Base-by-base conservation (phyloP, 2,113 vertebrate genomes). In the Phainopepla nitens region DNA sequence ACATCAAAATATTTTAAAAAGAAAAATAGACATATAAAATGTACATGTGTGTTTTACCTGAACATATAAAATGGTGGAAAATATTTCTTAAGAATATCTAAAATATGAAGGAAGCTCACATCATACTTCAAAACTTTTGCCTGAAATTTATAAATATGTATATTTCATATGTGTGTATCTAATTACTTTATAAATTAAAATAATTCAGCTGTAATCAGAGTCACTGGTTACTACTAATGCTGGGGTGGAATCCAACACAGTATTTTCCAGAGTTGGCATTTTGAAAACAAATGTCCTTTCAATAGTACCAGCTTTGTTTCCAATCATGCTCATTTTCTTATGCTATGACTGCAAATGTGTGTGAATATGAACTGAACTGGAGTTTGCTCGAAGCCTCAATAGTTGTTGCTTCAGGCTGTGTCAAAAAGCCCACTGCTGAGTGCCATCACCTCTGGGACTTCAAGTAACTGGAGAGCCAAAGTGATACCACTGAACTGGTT, bases 1-100 rank as follows among this genome's bases (percentile, higher is more conserved):
- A 93, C 8, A 91, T 72, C 54, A 93, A 80, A 58, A 87, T 51
- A 71, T 49, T 95, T 96, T 79, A 28, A 94, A 95, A 93, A 87
- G 81, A 93, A n/a, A 80, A 92, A 72, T 91, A 65, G 66, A 87
- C 53, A 85, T 57, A 15, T 31, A 51, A 70, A 94, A 85, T 53
- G 58, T 75, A 84, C 29, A 73, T 50, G 41, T 53, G 66, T 47
- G 23, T 82, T 60, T 94, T 94, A 89, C 91, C 20, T 27, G 39
- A 90, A 83, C 23, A 42, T 47, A 73, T 83, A 4, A 96, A 93
- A 82, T 51, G 10, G 50, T 36, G 9, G 24, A 23, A 90, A 91
- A 92, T 28, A 47, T 53, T 68, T 84, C 62, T 85, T 51, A 87
- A 68, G 44, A 79, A 75, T 79, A 87, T 17, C 25, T 81, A 78